Evolutionary conservation across 2,113 vertebrate genomes (phyloP), one percentile per base, ranked within the genome.

Genomic region (Nycticryphes semicollaris): DNA sequence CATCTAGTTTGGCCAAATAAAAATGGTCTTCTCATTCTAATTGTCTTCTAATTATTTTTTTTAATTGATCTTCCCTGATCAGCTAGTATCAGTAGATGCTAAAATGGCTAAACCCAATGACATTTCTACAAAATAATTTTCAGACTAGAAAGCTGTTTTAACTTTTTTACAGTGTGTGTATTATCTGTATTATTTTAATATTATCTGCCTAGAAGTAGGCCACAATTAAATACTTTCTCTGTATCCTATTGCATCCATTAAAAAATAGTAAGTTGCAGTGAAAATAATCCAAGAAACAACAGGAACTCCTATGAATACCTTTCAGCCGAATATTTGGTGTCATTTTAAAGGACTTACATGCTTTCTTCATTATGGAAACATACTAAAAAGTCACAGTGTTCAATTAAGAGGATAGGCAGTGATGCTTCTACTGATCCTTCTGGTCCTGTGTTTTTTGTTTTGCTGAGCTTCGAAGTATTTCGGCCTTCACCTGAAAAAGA

Each of bases 341-440:
- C 47, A 94, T 62, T 19, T 51, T 27, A 47, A 27, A 80, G 25
- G 17, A 97, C 97, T 97, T 97, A 99, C 98, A 2, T 87, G 33
- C 87, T 85, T 39, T 94, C 67, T 35, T 92, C 96, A 15, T 87
- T 64, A 41, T 17, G 43, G 14, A 80, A 87, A 41, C 57, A 43
- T 6, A 11, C 20, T 27, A 64, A 90, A 39, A 91, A 95, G 41
- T 89, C 85, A 87, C 97, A 98, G 41, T 70, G 93, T 9, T 96
- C 94, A 89, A 99, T 98, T 95, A 72, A 96, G 39, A 99, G 96
- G 23, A 99, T 24, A 28, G 98, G 98, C 91, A 98, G 98, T 7
- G 95, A 93, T 16, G 87, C 95, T 94, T 98, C 98, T 30, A 98
- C 96, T 28, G 39, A 60, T 77, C 90, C 82, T 80, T 94, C 86